Percentiles rank a stretch among this genome's conserved stretches.
Conservation (phyloP, 2,888 invertebrate species). For the Volucella zonaria region DNA sequence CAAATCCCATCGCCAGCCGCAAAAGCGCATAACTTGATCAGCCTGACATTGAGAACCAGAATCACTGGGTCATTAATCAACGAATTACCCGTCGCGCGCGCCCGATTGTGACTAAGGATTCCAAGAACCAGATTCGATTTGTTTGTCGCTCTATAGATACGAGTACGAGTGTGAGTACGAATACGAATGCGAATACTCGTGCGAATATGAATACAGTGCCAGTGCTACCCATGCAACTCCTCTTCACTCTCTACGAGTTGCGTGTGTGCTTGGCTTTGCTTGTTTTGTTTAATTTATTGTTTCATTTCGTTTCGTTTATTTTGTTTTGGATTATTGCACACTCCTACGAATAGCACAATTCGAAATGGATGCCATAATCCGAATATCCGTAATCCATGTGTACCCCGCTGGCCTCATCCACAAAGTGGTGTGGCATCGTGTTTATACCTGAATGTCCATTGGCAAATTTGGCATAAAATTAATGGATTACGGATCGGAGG, state of each 20-base stretch:
- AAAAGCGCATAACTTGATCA: conserved; percentile 71
- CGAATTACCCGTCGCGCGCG: conserved; percentile 71
- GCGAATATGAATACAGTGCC: no score
- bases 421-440: background rate
- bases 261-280: conserved; percentile 52
- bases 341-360: conserved; percentile 64
- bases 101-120: conserved; percentile 73
- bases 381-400: background rate
- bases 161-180: no score
- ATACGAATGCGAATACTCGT: no score
- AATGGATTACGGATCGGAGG: conserved; percentile 63
- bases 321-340: conserved; percentile 68
- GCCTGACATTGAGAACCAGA: conserved; percentile 74
- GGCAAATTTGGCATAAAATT: conserved; percentile 58
- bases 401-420: no score
- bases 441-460: conserved; percentile 40
- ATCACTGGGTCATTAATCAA: conserved; percentile 73
- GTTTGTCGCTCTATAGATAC: conserved; percentile 53
- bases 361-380: conserved; percentile 55
- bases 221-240: background rate
- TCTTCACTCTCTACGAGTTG: conserved; percentile 26
- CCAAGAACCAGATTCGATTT: conserved; percentile 71
- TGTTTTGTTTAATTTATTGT: conserved; percentile 64
- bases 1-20: conserved; percentile 35
- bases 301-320: conserved; percentile 57